Conservation (phyloP, 2,113 vertebrate genomes). For the Martes martes region DNA sequence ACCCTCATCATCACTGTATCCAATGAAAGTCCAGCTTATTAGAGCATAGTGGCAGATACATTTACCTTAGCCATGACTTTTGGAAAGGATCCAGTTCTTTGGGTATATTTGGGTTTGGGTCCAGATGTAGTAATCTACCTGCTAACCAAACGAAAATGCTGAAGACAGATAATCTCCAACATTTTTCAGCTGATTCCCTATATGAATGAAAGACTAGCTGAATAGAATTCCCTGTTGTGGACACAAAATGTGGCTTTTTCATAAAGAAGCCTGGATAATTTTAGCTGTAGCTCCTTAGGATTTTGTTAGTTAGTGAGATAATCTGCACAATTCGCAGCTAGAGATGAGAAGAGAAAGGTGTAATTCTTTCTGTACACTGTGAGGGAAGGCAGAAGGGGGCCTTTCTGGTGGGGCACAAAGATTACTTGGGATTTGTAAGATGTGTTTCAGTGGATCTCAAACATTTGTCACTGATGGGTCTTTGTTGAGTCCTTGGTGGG, state of each 20-base stretch:
- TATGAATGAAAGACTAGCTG: neutral
- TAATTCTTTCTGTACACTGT: neutral
- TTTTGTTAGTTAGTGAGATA: neutral
- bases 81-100: neutral
- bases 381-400: neutral
- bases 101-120: neutral
- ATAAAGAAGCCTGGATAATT: neutral
- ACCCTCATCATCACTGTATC: neutral
- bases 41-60: fast-evolving
- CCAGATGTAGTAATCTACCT: neutral
- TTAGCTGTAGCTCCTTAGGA: neutral
- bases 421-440: neutral
- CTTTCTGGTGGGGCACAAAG: neutral
- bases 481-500: neutral
- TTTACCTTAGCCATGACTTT: neutral
- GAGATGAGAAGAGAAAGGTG: neutral
- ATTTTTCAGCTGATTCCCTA: neutral
- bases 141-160: neutral
- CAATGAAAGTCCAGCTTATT: no score
- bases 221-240: neutral
- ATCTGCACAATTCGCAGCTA: neutral
- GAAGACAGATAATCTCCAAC: neutral
- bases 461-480: neutral
- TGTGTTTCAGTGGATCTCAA: neutral
- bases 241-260: neutral